Percentiles rank a stretch among this genome's conserved stretches.
These are phyloP conservation scores for Epinotia demarniana DNA, from an alignment of 2,888 invertebrate species.

Conservation along the genomic window DNA sequence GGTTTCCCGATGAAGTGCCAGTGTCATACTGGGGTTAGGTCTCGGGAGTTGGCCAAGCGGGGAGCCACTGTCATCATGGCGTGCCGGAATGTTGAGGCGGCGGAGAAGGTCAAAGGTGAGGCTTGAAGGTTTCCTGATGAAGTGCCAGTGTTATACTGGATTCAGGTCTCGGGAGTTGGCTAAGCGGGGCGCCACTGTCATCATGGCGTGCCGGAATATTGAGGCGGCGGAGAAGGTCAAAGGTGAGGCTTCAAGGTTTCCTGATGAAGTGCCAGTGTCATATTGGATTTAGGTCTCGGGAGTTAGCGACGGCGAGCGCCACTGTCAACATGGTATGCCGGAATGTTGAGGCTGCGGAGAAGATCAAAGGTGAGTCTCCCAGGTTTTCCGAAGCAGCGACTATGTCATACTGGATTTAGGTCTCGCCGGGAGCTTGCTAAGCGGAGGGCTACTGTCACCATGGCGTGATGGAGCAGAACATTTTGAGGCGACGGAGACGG, in stretches of 20 bases:
- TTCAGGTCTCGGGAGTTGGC: conserved; percentile 86
- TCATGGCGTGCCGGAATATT: conserved; percentile 94
- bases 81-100: conserved; percentile 90
- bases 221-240: conserved; percentile 88
- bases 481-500: conserved; percentile 88
- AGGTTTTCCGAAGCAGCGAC: not conserved
- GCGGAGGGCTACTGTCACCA: conserved; percentile 91
- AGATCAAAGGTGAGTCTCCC: conserved; percentile 83
- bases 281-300: conserved; percentile 73
- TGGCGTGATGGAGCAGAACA: conserved; percentile 94
- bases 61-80: conserved; percentile 94
- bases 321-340: conserved; percentile 94
- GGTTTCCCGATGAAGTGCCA: not conserved
- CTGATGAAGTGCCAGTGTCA: not conserved
- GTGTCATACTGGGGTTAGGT: conserved; percentile 52
- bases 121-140: not conserved
- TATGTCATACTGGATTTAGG: conserved; percentile 53
- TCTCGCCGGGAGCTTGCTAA: conserved; percentile 88
- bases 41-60: conserved; percentile 88
- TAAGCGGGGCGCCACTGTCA: conserved; percentile 90
- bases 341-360: conserved; percentile 89
- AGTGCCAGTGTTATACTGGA: not conserved
- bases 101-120: conserved; percentile 87
- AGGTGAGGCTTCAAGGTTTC: conserved; percentile 70
- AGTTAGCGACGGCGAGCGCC: conserved; percentile 90